Evolutionary conservation across 2,113 vertebrate species (phyloP).

Genomic region (Hiodon tergisus): DNA sequence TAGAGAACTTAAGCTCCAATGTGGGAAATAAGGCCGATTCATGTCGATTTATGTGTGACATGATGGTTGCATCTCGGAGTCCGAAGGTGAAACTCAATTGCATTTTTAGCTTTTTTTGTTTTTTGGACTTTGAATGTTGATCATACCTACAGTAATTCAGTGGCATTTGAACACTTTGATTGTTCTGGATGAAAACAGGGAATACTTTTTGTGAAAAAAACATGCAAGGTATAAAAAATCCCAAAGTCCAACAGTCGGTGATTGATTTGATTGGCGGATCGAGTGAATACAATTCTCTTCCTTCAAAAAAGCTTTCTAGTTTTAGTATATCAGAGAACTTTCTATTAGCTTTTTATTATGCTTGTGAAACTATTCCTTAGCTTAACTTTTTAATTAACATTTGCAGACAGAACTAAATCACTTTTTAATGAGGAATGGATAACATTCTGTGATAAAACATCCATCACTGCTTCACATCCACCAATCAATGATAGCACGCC

Average conservation of each 20-base stretch:
- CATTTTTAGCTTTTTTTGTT: not conserved
- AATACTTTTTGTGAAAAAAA: not conserved
- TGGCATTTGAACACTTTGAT: too few species aligned
- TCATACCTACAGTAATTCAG: not conserved
- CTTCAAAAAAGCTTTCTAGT: constrained; percentile 17
- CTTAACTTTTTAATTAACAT: constrained; percentile 30
- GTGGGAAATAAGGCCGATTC: not conserved
- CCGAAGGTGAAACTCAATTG: not conserved
- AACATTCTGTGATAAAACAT: constrained; percentile 24
- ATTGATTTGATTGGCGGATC: constrained; percentile 1
- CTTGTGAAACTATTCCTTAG: constrained; percentile 12
- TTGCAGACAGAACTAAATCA: constrained; percentile 22
- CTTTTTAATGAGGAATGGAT: constrained; percentile 29
- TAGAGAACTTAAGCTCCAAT: not conserved
- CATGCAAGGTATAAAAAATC: not conserved
- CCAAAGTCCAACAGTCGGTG: too few species aligned
- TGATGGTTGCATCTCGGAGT: not conserved
- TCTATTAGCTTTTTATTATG: constrained; percentile 14
- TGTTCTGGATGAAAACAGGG: too few species aligned
- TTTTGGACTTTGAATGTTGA: not conserved
- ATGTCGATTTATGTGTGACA: not conserved
- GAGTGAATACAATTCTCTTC: constrained; percentile 8
- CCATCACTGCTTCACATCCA: constrained; percentile 27
- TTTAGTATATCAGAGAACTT: constrained; percentile 13
- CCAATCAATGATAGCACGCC: constrained; percentile 7